These are phyloP conservation scores for Neoaliturus tenellus DNA, from an alignment of 2,888 invertebrate genomes.

Conservation along the genomic window DNA sequence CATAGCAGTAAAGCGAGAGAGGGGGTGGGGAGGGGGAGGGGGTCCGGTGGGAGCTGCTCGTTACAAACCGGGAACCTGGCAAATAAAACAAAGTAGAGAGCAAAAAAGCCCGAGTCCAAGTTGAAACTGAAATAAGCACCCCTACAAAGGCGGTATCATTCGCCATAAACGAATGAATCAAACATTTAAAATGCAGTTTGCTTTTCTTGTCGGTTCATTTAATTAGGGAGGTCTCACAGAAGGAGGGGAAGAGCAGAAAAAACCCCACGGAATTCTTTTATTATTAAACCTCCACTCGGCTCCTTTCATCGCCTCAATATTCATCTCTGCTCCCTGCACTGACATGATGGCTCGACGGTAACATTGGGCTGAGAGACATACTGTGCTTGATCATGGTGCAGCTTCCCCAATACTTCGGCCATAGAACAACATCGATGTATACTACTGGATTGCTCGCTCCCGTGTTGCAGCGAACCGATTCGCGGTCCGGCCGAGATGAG, in stretches of 20 bases:
- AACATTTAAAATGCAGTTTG: conserved; percentile 67
- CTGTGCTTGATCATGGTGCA: no score
- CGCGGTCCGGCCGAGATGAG: no score
- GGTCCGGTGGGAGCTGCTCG: conserved; percentile 36
- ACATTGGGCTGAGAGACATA: no score
- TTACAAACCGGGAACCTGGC: conserved; percentile 9
- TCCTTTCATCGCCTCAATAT: conserved; percentile 23
- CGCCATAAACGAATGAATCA: conserved; percentile 61
- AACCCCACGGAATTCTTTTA: conserved; percentile 64
- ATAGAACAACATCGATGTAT: no score
- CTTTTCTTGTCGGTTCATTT: conserved; percentile 68
- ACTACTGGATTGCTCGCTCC: no score
- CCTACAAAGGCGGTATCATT: conserved; percentile 58
- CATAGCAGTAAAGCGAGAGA: background rate
- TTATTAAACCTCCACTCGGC: conserved; percentile 62
- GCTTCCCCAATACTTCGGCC: no score
- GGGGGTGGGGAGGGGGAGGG: background rate
- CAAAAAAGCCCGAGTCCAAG: conserved; percentile 44
- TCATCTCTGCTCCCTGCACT: no score
- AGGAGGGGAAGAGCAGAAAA: conserved; percentile 46
- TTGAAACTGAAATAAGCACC: conserved; percentile 45
- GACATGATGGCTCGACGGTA: no score
- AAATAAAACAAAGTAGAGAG: conserved; percentile 44
- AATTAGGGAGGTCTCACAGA: conserved; percentile 62
- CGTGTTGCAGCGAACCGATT: no score